phyloP scores from a whole-genome alignment of 2,797 vertebrate species.

The Manis crassicaudata region DNA sequence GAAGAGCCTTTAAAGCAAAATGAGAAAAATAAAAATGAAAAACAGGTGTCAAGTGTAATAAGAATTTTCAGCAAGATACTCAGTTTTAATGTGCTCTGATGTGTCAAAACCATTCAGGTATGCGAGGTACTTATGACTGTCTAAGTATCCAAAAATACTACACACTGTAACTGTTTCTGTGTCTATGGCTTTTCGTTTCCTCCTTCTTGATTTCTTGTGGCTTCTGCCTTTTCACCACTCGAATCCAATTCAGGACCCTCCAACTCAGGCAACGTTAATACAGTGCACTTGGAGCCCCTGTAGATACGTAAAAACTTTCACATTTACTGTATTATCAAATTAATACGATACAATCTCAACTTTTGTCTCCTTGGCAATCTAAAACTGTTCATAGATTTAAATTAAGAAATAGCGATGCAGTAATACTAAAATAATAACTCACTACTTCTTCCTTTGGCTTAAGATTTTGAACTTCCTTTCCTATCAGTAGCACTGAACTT shows the following conservation, averaged over 20 bases:
- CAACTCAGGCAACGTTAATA: not conserved
- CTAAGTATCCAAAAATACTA: not conserved
- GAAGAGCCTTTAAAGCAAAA: conserved; percentile 88
- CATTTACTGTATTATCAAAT: not conserved
- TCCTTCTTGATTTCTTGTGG: not conserved
- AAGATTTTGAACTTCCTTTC: conserved; percentile 6
- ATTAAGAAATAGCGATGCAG: not conserved
- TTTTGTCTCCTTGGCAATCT: not conserved
- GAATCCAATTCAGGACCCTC: not conserved
- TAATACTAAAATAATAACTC: not conserved
- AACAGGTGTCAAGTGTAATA: not conserved
- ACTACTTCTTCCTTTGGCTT: conserved; percentile 16
- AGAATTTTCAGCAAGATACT: conserved; percentile 31
- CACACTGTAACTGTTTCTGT: not conserved
- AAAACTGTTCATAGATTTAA: not conserved
- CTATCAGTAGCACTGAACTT: not conserved
- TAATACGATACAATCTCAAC: not conserved
- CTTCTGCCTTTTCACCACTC: not conserved
- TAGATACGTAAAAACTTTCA: not conserved
- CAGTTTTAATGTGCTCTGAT: not conserved
- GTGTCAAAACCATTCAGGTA: not conserved
- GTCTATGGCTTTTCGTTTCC: not conserved
- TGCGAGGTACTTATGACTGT: not conserved
- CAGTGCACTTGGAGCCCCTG: not conserved
- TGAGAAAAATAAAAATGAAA: not conserved